These are phyloP conservation scores for Lumbricus terrestris DNA, from an alignment of 2,888 invertebrate species.

Conservation along the genomic window DNA sequence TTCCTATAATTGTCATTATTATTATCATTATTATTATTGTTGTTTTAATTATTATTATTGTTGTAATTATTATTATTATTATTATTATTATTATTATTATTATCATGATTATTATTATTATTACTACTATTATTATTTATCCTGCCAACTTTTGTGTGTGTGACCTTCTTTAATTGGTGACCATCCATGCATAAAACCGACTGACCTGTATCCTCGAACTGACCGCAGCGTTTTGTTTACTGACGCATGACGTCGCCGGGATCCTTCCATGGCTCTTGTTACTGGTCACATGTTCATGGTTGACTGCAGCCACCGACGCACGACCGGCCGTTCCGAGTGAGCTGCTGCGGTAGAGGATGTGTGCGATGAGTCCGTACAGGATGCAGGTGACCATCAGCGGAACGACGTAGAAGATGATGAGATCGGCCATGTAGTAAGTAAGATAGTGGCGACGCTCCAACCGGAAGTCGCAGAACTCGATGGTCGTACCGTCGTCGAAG, in stretches of 20 bases:
- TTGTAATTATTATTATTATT: no score
- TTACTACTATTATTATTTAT: no score
- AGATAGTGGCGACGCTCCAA: slow-evolving; percentile 59
- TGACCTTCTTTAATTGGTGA: no score
- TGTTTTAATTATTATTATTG: no score
- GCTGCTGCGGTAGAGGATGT: slow-evolving; percentile 56
- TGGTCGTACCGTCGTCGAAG: slow-evolving; percentile 52
- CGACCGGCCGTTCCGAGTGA: not conserved
- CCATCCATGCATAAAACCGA: not conserved
- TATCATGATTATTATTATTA: no score
- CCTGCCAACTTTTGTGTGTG: no score
- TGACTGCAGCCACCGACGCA: slow-evolving; percentile 56
- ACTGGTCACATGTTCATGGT: slow-evolving; percentile 59
- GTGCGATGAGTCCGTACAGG: slow-evolving; percentile 66
- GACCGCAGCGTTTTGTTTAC: slow-evolving; percentile 11
- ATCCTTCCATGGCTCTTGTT: not conserved
- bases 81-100: no score
- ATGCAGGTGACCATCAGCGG: slow-evolving; percentile 66
- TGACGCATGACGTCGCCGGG: not conserved
- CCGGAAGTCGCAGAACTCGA: slow-evolving; percentile 62
- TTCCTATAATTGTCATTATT: no score
- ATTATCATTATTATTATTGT: no score
- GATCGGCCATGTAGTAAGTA: slow-evolving; percentile 65
- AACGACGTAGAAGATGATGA: slow-evolving; percentile 66
- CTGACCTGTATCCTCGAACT: slow-evolving; percentile 43